Evolutionary conservation across 2,113 vertebrate species (phyloP), one percentile per base, ranked within the genome.

Genomic region (Megaceryle torquata): DNA sequence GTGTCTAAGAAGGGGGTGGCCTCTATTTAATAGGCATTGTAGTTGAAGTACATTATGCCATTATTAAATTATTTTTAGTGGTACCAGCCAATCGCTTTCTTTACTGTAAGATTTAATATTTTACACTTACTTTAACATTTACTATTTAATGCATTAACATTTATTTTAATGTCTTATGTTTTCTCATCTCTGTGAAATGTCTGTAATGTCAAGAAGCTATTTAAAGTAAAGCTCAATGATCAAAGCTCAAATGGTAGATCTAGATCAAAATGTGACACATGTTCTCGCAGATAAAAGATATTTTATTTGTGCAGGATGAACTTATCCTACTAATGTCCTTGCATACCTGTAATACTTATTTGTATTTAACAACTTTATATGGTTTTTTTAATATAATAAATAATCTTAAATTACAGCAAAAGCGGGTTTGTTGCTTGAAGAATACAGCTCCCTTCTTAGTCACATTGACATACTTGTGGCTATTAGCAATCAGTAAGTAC

Each of bases 221-320:
- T 85, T 43, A 15, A 92, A 90, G 24, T 14, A 14, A 41, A 90
- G 25, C 11, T 82, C 37, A 33, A 39, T 77, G 70, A 37, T 46
- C 29, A 43, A 28, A 75, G 51, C 17, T 70, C 1, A 0, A 61
- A 16, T 1, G 4, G 13, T 5, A 59, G n/a, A n/a, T 33, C 7
- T 24, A 21, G 18, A 39, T 17, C 28, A 74, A 61, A 70, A 48
- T 3, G 13, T 17, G 11, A 8, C 0, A 1, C 0, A 0, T n/a
- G 28, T 9, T 71, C 43, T 26, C 68, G n/a, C 25, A n/a, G 29
- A 53, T 53, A 53, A 56, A 9, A 57, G 2, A 26, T 16, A 19
- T 11, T 53, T 78, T 37, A 20, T 74, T 72, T 81, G 54, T 35
- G 39, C 2, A 2, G 41, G 60, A 64, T 75, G 13, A 48, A 15